These are phyloP conservation scores for Pollenia labialis DNA, from an alignment of 2,888 invertebrate genomes.

Conservation along the genomic window DNA sequence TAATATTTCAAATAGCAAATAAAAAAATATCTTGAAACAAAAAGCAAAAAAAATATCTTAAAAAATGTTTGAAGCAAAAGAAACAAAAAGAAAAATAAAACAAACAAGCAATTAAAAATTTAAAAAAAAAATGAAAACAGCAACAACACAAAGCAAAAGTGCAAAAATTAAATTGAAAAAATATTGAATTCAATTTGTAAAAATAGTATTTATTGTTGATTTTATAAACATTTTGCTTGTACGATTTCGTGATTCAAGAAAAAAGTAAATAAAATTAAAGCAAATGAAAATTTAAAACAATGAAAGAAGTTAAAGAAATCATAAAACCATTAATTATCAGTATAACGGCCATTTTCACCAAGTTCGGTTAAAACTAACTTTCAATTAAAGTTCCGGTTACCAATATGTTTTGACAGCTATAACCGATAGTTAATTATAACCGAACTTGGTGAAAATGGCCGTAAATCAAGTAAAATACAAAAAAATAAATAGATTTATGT, in stretches of 20 bases:
- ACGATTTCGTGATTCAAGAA: neutral
- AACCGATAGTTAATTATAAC: no score
- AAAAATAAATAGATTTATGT: neutral
- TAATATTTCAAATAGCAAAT: neutral
- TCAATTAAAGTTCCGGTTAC: no score
- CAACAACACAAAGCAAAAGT: conserved; percentile 3
- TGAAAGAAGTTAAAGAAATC: neutral
- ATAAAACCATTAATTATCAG: neutral
- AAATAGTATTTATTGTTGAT: conserved; percentile 18
- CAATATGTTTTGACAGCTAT: no score
- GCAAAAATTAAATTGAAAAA: neutral
- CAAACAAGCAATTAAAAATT: conserved; percentile 19
- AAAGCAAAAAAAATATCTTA: neutral
- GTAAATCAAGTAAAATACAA: conserved; percentile 16
- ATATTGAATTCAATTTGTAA: conserved; percentile 26
- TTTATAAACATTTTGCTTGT: conserved; percentile 10
- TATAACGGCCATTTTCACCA: no score
- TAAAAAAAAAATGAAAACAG: conserved; percentile 14
- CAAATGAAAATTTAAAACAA: neutral
- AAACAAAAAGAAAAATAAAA: neutral
- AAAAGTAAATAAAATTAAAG: conserved; percentile 3
- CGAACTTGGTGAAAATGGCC: no score
- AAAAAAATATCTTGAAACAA: neutral
- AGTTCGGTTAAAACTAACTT: no score
- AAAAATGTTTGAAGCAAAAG: neutral